A percentile compares a stretch with the other conserved stretches of the same genome.
Evolutionary conservation across 1,140 invertebrate genomes (phyloP).

Genomic region (Caenorhabditis latens): DNA sequence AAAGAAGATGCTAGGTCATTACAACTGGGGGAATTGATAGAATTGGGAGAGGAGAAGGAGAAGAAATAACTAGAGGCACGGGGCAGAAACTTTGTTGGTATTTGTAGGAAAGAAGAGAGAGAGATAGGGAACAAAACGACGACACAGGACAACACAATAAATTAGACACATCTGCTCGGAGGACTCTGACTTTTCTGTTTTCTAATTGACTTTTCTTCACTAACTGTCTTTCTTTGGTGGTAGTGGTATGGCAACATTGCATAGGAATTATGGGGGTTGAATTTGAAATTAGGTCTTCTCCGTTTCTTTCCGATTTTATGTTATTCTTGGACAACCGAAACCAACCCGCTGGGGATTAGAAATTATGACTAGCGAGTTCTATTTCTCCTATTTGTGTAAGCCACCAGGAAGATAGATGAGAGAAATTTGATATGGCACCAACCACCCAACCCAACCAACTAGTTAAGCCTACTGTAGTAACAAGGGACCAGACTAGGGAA

Average conservation of each 20-base stretch:
- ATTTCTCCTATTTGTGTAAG: neutral
- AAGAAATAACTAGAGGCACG: neutral
- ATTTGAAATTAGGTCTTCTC: constrained; percentile 5
- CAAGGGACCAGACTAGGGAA: neutral
- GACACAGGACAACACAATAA: neutral
- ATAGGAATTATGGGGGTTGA: constrained; percentile 27
- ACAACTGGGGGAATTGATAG: neutral
- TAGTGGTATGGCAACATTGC: too few relatives aligned
- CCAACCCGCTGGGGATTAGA: neutral
- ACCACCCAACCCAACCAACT: neutral
- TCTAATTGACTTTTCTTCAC: neutral
- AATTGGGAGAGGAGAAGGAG: neutral
- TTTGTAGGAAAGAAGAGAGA: neutral
- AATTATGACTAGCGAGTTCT: constrained; percentile 14
- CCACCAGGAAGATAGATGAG: neutral
- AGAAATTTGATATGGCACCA: constrained; percentile 5
- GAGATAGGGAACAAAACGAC: neutral
- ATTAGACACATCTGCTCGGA: neutral
- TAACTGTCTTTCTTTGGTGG: neutral
- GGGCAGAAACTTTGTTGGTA: neutral
- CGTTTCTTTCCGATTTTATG: neutral
- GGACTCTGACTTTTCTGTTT: neutral
- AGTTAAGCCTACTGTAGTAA: neutral
- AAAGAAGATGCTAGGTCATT: too few relatives aligned
- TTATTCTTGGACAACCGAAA: neutral